Conservation (phyloP, 2,113 vertebrate species). For the Laticauda colubrina region DNA sequence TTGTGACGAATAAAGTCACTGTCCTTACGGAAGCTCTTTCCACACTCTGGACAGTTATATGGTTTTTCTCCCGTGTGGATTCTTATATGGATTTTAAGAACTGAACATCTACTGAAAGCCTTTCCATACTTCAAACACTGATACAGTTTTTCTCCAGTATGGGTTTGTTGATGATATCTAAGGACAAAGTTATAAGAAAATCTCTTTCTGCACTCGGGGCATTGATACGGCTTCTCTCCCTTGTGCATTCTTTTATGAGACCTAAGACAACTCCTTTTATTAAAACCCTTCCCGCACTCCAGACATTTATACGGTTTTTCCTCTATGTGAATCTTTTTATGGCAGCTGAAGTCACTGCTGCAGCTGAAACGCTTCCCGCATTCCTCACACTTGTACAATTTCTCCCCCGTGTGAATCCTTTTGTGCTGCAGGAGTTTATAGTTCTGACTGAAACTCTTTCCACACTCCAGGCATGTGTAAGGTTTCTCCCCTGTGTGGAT, state of each 20-base stretch:
- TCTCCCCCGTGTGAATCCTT: neutral
- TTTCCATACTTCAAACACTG: neutral
- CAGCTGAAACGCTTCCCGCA: neutral
- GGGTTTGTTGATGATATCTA: neutral
- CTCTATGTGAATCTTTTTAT: neutral
- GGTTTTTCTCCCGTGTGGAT: neutral
- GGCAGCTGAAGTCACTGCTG: neutral
- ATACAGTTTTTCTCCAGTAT: neutral
- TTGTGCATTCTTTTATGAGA: neutral
- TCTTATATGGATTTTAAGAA: neutral
- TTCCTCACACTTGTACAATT: neutral
- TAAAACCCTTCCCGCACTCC: neutral
- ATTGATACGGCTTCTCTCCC: neutral
- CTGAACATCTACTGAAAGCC: neutral
- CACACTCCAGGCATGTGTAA: neutral
- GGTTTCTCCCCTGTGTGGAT: neutral
- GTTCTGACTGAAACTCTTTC: neutral
- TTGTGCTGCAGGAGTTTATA: neutral
- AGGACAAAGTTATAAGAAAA: neutral
- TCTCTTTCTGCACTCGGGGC: neutral
- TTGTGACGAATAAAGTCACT: neutral
- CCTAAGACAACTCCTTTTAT: neutral
- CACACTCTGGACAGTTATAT: neutral
- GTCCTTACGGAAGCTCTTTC: neutral
- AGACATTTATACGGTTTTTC: neutral